Conservation (phyloP, 2,888 invertebrate genomes). For the Euproctis similis region DNA sequence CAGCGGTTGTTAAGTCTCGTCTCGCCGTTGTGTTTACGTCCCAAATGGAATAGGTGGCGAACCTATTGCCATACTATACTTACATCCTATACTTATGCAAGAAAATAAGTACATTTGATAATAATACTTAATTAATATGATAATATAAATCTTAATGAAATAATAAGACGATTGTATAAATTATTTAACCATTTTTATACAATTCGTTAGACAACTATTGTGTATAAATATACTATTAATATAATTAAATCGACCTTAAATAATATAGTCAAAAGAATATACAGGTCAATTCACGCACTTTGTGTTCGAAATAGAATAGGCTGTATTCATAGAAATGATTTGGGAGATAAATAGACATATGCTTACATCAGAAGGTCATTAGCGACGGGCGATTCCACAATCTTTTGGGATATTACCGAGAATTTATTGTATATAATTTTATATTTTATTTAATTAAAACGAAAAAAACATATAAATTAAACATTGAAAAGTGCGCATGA, state of each 20-base stretch:
- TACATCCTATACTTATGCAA: slow-evolving; percentile 11
- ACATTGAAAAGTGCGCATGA: too few species aligned
- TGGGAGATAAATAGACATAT: slow-evolving; percentile 17
- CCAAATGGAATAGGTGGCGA: too few species aligned
- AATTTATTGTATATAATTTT: neutral
- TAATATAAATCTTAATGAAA: slow-evolving; percentile 24
- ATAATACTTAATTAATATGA: too few species aligned
- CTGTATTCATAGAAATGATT: slow-evolving; percentile 21
- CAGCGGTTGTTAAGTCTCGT: too few species aligned
- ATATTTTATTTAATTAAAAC: neutral
- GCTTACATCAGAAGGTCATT: slow-evolving; percentile 18
- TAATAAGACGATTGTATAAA: slow-evolving; percentile 21
- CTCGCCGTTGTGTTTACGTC: too few species aligned
- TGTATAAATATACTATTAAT: slow-evolving; percentile 22
- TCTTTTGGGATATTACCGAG: slow-evolving; percentile 1
- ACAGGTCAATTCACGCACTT: slow-evolving; percentile 22
- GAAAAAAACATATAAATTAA: too few species aligned
- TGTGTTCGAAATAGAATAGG: slow-evolving; percentile 17
- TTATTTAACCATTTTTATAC: slow-evolving; percentile 21
- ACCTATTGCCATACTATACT: too few species aligned
- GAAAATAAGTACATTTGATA: slow-evolving; percentile 8
- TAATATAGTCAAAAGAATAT: slow-evolving; percentile 9
- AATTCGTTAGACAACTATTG: slow-evolving; percentile 30
- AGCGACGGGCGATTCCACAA: slow-evolving; percentile 20
- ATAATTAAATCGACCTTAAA: slow-evolving; percentile 15